Evolutionary conservation across 2,888 invertebrate genomes (phyloP).

Genomic region (Oxyscelio sp.): DNA sequence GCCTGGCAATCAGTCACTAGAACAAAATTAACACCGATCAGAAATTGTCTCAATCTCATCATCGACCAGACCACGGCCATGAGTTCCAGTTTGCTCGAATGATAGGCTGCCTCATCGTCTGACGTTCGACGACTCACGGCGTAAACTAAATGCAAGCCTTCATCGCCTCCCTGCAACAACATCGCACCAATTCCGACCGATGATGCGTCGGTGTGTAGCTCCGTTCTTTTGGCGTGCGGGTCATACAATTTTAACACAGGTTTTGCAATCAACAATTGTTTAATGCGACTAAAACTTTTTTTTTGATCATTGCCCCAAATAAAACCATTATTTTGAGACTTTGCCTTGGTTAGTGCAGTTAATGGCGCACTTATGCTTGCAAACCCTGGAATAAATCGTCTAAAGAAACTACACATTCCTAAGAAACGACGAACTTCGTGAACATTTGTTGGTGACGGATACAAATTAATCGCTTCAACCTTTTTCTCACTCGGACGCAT

Average conservation of each 20-base stretch:
- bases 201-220: slow-evolving; percentile 60
- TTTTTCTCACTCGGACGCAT: too few relatives aligned
- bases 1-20: slow-evolving; percentile 60
- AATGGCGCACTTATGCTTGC: slow-evolving; percentile 13
- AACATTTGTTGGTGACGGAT: slow-evolving; percentile 59
- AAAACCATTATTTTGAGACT: neutral
- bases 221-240: slow-evolving; percentile 16
- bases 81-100: slow-evolving; percentile 56
- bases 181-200: slow-evolving; percentile 41
- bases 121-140: slow-evolving; percentile 44
- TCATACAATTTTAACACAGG: slow-evolving; percentile 39
- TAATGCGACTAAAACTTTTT: neutral
- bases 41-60: slow-evolving; percentile 30
- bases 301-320: neutral
- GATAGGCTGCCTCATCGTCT: slow-evolving; percentile 37
- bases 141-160: slow-evolving; percentile 24
- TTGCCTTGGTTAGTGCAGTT: neutral
- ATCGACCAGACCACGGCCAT: slow-evolving; percentile 61
- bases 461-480: slow-evolving; percentile 65
- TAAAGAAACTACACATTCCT: slow-evolving; percentile 66
- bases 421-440: slow-evolving; percentile 67
- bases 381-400: slow-evolving; percentile 63
- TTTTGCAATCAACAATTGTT: slow-evolving; percentile 10
- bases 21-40: slow-evolving; percentile 40
- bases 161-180: slow-evolving; percentile 24